Percentiles rank a stretch among this genome's conserved stretches.
Evolutionary conservation across 2,888 invertebrate species (phyloP).

Genomic region (Campaea margaritaria): DNA sequence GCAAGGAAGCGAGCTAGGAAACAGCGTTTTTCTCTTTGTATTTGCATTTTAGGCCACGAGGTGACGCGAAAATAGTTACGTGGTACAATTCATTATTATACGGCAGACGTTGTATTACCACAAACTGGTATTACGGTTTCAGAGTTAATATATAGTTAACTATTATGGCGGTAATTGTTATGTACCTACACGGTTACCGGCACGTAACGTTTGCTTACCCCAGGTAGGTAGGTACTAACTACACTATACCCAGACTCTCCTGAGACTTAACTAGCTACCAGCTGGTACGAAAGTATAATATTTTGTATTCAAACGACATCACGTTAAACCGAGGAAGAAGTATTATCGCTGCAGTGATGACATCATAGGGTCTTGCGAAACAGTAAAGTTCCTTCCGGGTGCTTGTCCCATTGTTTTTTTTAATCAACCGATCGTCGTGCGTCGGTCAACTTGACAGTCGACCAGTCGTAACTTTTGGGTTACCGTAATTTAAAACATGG

Average conservation of each 20-base stretch:
- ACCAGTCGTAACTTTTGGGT: no score
- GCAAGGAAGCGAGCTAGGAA: slow-evolving; percentile 56
- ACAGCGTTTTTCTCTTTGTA: slow-evolving; percentile 66
- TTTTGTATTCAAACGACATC: slow-evolving; percentile 32
- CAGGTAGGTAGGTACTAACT: neutral
- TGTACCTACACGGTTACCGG: neutral
- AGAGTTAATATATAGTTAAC: slow-evolving; percentile 7
- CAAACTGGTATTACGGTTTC: slow-evolving; percentile 20
- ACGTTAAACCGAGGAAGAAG: slow-evolving; percentile 29
- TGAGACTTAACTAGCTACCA: no score
- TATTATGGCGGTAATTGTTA: slow-evolving; percentile 11
- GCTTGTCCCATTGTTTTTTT: slow-evolving; percentile 17
- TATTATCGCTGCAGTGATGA: slow-evolving; percentile 25
- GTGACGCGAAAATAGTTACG: slow-evolving; percentile 64
- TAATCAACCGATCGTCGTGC: neutral
- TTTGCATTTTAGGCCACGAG: slow-evolving; percentile 81
- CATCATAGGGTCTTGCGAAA: slow-evolving; percentile 25
- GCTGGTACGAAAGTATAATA: no score
- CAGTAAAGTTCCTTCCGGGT: slow-evolving; percentile 32
- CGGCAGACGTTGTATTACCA: slow-evolving; percentile 23
- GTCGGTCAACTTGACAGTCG: no score
- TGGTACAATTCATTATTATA: slow-evolving; percentile 52
- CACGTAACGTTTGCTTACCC: slow-evolving; percentile 15
- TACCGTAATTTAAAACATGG: no score
- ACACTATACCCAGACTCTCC: no score